Conservation (phyloP, 1,140 invertebrate species). For the Neomicropteryx cornuta region DNA sequence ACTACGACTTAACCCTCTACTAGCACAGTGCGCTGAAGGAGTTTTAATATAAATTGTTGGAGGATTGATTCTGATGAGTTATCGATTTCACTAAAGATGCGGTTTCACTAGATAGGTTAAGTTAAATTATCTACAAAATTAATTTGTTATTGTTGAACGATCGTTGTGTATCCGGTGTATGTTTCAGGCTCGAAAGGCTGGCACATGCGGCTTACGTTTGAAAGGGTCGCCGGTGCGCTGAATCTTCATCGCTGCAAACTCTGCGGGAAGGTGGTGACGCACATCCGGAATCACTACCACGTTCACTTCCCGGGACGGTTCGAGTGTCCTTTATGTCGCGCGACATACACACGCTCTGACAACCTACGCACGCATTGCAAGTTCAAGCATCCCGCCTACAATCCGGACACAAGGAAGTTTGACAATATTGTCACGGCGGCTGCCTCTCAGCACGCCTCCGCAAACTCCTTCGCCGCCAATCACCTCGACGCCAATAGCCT, state of each 20-base stretch:
- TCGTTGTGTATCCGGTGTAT: too few relatives aligned
- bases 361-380: slow-evolving; percentile 81
- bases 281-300: slow-evolving; percentile 84
- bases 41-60: too few relatives aligned
- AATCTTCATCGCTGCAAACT: slow-evolving; percentile 84
- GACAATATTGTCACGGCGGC: slow-evolving; percentile 54
- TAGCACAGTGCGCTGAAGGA: too few relatives aligned
- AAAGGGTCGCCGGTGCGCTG: slow-evolving; percentile 75
- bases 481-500: slow-evolving; percentile 31
- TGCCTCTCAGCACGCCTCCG: slow-evolving; percentile 38
- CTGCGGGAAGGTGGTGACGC: slow-evolving; percentile 82
- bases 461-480: slow-evolving; percentile 39
- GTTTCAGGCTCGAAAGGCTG: slow-evolving; percentile 83
- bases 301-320: slow-evolving; percentile 80
- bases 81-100: too few relatives aligned
- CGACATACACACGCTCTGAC: slow-evolving; percentile 78
- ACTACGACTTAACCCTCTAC: too few relatives aligned
- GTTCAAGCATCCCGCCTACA: slow-evolving; percentile 73
- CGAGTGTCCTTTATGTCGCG: slow-evolving; percentile 76
- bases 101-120: too few relatives aligned
- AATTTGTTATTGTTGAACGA: too few relatives aligned
- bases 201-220: slow-evolving; percentile 85
- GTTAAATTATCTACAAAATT: too few relatives aligned
- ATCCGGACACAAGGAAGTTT: slow-evolving; percentile 71
- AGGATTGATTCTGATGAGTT: too few relatives aligned